A percentile compares a stretch with the other conserved stretches of the same genome.
phyloP scores from a whole-genome alignment of 2,113 vertebrate genomes.

The Trachemys scripta region DNA sequence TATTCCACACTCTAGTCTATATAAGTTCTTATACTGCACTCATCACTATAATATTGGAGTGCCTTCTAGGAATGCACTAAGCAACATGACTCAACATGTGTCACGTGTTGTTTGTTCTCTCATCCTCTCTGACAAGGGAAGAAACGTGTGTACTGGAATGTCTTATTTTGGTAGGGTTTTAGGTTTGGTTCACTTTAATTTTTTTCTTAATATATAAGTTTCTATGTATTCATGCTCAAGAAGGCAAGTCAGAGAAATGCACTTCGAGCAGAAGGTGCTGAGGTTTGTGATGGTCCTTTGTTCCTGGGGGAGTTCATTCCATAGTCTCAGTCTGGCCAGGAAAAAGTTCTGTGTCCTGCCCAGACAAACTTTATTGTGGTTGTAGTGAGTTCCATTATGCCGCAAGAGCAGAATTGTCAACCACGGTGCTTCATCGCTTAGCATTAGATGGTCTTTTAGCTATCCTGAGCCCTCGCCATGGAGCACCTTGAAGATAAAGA shows the following conservation, averaged over 20 bases:
- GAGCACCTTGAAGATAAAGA: too few species aligned
- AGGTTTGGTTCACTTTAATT: not conserved
- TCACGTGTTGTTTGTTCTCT: not conserved
- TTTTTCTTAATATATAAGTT: not conserved
- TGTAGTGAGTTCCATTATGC: too few species aligned
- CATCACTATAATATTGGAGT: not conserved
- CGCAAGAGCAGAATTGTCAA: too few species aligned
- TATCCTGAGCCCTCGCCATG: too few species aligned
- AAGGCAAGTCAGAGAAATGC: not conserved
- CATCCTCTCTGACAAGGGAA: not conserved
- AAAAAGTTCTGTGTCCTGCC: too few species aligned
- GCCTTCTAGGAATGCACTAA: too few species aligned
- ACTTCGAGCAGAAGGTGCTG: not conserved
- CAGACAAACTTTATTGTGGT: too few species aligned
- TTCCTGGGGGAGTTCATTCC: not conserved
- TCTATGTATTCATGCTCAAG: not conserved
- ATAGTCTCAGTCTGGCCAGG: not conserved
- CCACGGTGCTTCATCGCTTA: too few species aligned
- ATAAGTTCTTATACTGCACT: not conserved
- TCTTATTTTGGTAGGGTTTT: not conserved
- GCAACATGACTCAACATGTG: not conserved
- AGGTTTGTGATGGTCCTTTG: not conserved
- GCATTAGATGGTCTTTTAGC: too few species aligned
- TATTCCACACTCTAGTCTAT: not conserved
- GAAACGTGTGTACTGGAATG: not conserved